Evolutionary conservation across 2,888 invertebrate genomes (phyloP).

Genomic region (Rambutsinella grinnellia): DNA sequence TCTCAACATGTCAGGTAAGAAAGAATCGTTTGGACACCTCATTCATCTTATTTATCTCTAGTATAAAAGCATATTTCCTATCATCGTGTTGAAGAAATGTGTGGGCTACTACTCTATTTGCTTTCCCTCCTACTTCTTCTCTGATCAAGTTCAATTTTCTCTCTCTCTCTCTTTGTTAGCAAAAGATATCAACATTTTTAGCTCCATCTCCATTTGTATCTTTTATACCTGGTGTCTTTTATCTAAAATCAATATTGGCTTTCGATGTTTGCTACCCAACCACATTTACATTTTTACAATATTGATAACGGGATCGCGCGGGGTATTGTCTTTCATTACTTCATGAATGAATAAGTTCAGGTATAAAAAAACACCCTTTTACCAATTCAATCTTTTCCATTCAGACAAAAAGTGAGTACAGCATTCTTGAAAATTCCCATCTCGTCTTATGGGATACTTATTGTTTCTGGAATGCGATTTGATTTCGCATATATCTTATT

Average conservation of each 20-base stretch:
- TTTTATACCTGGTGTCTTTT: background rate
- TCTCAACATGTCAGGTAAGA: conserved; percentile 82
- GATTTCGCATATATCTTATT: no score
- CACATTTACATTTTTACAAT: background rate
- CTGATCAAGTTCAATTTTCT: background rate
- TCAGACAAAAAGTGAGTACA: no score
- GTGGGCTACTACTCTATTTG: background rate
- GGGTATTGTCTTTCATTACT: no score
- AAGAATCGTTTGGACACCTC: conserved; percentile 64
- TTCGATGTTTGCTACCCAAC: background rate
- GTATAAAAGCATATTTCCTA: background rate
- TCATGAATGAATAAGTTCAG: no score
- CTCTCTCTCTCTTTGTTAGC: background rate
- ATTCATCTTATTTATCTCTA: conserved; percentile 33
- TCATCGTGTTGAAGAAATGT: background rate
- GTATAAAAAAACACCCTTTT: no score
- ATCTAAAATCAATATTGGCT: background rate
- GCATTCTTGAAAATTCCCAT: no score
- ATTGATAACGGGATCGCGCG: background rate
- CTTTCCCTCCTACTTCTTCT: background rate
- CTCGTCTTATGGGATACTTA: no score
- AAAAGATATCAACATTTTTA: background rate
- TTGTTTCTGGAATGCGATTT: no score
- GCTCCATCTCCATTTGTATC: background rate
- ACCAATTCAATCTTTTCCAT: no score